These are phyloP conservation scores for Pyrocephalus nanus DNA, from an alignment of 2,797 vertebrate genomes.

Conservation along the genomic window DNA sequence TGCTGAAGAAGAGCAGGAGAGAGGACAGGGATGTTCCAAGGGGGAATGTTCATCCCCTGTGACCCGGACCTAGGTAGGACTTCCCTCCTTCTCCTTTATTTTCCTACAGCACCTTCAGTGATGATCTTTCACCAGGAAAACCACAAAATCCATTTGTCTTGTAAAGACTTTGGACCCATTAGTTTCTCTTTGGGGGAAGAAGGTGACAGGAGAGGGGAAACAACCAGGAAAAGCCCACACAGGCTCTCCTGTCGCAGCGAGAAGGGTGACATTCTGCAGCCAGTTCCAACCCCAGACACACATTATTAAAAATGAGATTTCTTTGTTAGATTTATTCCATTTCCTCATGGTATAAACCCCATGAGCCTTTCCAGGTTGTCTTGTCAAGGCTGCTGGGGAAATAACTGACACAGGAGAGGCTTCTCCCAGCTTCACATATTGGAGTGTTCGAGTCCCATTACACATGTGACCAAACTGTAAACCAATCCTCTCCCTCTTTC, in stretches of 20 bases:
- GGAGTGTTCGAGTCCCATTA: neutral
- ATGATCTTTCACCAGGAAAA: neutral
- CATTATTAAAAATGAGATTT: neutral
- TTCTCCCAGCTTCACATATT: neutral
- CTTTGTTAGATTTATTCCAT: neutral
- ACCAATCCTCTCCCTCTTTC: neutral
- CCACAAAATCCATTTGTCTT: neutral
- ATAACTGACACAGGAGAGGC: neutral
- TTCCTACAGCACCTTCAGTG: neutral
- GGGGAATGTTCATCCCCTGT: neutral
- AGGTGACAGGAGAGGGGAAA: rapidly evolving
- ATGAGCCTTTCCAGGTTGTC: neutral
- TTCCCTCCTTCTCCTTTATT: neutral
- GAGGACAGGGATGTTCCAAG: neutral
- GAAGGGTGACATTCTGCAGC: neutral
- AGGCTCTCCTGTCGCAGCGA: neutral
- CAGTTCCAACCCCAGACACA: neutral
- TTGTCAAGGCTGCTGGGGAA: neutral
- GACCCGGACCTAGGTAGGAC: neutral
- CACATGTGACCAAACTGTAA: slow-evolving; percentile 32
- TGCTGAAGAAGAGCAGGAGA: neutral
- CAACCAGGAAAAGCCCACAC: neutral
- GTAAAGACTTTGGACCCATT: neutral
- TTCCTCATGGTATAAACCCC: neutral
- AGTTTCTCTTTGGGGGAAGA: neutral